phyloP scores from a whole-genome alignment of 2,888 invertebrate genomes.

The Arenicola marina region DNA sequence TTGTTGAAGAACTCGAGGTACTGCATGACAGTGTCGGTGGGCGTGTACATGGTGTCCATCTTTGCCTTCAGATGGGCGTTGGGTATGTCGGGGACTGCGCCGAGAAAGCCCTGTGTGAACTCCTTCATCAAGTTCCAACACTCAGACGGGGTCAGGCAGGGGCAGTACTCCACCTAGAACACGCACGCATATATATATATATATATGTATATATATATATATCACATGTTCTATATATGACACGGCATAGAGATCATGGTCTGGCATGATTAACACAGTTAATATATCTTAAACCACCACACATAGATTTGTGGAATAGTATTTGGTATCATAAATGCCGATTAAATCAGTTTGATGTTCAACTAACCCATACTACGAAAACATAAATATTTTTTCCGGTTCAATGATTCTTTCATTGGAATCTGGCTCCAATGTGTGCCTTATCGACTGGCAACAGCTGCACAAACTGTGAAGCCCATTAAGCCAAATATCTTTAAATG shows the following conservation, averaged over 20 bases:
- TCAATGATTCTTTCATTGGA: too few species aligned
- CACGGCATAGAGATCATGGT: background rate
- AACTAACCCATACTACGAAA: too few species aligned
- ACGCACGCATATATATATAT: background rate
- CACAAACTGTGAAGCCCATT: too few species aligned
- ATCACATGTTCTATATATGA: background rate
- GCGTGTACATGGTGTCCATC: constrained; percentile 76
- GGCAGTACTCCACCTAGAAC: constrained; percentile 82
- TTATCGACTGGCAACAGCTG: too few species aligned
- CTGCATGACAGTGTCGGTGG: constrained; percentile 90
- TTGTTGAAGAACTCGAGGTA: constrained; percentile 91
- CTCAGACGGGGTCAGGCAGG: constrained; percentile 83
- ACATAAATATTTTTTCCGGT: too few species aligned
- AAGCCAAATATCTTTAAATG: too few species aligned
- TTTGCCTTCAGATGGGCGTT: constrained; percentile 75
- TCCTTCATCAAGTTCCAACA: constrained; percentile 92
- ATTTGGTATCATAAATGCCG: too few species aligned
- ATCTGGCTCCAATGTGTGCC: too few species aligned
- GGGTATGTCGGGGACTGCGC: constrained; percentile 66
- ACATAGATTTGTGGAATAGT: background rate
- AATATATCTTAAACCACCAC: background rate
- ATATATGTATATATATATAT: too few species aligned
- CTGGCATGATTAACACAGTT: too few species aligned
- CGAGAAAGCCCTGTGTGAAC: constrained; percentile 87
- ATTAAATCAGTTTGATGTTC: too few species aligned